phyloP scores from a whole-genome alignment of 2,797 vertebrate species.

The Cossypha caffra region DNA sequence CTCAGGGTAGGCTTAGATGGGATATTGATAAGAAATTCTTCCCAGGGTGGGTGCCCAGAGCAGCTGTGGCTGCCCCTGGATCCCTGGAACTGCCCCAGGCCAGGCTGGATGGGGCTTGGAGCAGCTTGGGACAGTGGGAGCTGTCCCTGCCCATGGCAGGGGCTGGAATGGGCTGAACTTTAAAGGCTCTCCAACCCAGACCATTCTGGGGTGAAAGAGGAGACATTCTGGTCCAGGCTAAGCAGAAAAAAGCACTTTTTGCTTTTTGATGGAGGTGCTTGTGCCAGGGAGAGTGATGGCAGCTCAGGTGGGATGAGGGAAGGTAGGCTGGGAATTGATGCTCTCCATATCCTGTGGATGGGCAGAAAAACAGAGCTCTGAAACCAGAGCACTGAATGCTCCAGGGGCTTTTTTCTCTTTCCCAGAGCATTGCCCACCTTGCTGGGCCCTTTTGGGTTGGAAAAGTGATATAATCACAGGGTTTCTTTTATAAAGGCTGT shows the following conservation, averaged over 20 bases:
- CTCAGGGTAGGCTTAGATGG: not conserved
- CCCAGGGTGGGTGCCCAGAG: not conserved
- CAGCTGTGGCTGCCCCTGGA: not conserved
- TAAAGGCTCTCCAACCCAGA: not conserved
- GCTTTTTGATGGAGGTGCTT: not conserved
- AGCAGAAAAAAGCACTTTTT: not conserved
- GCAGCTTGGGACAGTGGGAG: rapidly evolving
- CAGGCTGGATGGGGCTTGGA: not conserved
- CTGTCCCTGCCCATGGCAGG: not conserved
- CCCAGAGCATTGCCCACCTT: rapidly evolving
- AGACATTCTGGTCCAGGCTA: not conserved
- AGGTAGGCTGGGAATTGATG: not conserved
- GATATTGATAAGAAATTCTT: not conserved
- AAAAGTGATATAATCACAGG: not conserved
- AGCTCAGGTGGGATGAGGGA: not conserved
- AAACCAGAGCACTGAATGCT: not conserved
- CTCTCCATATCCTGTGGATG: rapidly evolving
- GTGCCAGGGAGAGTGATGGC: not conserved
- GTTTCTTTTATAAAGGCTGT: not conserved
- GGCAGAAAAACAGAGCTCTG: not conserved
- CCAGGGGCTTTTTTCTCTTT: not conserved
- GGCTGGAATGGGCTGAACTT: rapidly evolving
- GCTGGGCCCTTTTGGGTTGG: not conserved
- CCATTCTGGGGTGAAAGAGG: not conserved
- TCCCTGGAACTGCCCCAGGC: not conserved